Percentiles rank a stretch among this genome's conserved stretches.
phyloP scores from a whole-genome alignment of 92 coral and sea anemone species.

The Isaurus tuberculatus region DNA sequence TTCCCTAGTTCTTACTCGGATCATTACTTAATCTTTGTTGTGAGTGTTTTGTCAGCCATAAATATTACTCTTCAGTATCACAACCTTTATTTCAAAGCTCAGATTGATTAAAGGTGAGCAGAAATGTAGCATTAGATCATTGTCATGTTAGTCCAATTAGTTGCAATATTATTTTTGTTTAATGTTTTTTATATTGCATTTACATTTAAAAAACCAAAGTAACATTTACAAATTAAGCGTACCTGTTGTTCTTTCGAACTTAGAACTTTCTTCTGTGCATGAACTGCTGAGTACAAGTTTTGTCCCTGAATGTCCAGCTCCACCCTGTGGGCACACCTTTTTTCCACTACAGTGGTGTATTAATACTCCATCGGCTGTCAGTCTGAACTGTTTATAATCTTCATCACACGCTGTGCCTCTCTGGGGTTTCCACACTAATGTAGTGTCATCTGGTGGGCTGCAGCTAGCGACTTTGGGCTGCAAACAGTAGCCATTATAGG shows the following conservation, averaged over 20 bases:
- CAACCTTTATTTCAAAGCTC: no score
- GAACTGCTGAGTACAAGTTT: conserved; percentile 64
- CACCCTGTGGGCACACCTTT: conserved; percentile 63
- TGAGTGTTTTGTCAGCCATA: no score
- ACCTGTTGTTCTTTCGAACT: conserved; percentile 55
- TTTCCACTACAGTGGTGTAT: conserved; percentile 70
- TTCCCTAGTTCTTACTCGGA: no score
- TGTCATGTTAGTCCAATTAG: no score
- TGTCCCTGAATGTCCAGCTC: conserved; percentile 46
- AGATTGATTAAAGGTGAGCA: no score
- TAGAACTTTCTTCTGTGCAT: conserved; percentile 57
- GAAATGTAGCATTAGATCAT: no score
- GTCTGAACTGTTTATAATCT: conserved; percentile 53
- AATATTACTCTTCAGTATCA: no score
- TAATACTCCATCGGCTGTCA: conserved; percentile 61
- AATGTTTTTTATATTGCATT: no score
- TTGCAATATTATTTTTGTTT: no score
- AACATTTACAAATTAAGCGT: not conserved
- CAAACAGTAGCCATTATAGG: conserved; percentile 59
- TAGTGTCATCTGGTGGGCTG: conserved; percentile 48
- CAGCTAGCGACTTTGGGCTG: conserved; percentile 52
- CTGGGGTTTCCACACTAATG: conserved; percentile 30
- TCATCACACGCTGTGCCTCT: conserved; percentile 53
- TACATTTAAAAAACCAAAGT: no score
- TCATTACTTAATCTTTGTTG: no score